These are phyloP conservation scores for Telmatochromis sp. DNA, from an alignment of 2,113 vertebrate genomes.

Conservation along the genomic window DNA sequence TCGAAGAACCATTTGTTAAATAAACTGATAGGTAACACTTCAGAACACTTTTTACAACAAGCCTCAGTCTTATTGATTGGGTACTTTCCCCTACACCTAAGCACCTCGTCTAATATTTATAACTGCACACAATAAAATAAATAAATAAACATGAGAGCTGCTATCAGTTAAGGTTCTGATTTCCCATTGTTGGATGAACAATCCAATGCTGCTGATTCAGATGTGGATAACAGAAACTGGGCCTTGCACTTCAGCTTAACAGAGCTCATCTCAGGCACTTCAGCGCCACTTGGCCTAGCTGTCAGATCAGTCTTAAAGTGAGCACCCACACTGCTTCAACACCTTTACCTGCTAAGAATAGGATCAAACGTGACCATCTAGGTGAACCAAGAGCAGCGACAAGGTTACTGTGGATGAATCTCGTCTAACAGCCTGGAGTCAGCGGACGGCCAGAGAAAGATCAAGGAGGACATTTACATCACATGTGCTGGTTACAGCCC, in stretches of 20 bases:
- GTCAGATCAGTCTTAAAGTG: background rate
- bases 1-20: background rate
- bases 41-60: background rate
- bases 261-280: background rate
- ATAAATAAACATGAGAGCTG: rapidly evolving
- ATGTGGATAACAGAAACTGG: background rate
- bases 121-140: background rate
- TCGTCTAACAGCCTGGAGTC: background rate
- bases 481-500: background rate
- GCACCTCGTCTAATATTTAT: background rate
- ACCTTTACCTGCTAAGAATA: background rate
- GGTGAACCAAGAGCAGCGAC: background rate
- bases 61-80: background rate
- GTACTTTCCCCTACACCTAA: rapidly evolving
- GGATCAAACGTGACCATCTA: background rate
- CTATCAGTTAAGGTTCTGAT: background rate
- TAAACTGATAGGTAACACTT: background rate
- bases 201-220: background rate
- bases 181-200: background rate
- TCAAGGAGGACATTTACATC: background rate
- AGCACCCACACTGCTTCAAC: background rate
- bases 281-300: background rate
- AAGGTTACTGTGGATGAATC: background rate
- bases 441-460: background rate
- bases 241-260: background rate